Evolutionary conservation across 1,140 invertebrate species (phyloP), one percentile per base, ranked within the genome.

Genomic region (Triops cancriformis): DNA sequence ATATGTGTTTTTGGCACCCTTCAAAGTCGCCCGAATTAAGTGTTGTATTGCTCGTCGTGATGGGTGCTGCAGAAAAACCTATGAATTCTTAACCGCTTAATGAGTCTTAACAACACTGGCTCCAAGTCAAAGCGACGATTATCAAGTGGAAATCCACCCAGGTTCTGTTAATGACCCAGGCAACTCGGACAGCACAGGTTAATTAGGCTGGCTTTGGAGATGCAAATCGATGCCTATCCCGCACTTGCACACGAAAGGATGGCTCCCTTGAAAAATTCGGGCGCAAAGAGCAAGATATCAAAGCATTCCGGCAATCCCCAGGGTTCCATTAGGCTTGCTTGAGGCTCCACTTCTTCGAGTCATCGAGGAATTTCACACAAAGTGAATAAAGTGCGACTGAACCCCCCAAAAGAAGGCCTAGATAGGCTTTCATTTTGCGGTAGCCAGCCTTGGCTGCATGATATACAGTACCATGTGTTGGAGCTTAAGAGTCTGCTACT

Each of bases 321-420:
- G 51, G 51, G 51, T 64, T 64, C 51, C 51, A 64, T 64, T 64
- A 64, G 51, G 51, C 51, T 45, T 14, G 51, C 51, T 64, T 64
- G 18, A 64, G 51, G 51, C 51, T 64, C 51, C 51, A 64, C 51
- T 64, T 64, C 51, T 64, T 64, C 51, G 51, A 23, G 18, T 64
- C 51, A 23, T n/a, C 51, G 51, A 64, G 51, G 51, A 64, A 64
- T 64, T 64, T 64, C 51, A 64, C 51, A 64, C 51, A 64, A 64
- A 64, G 18, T 64, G 51, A 64, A 64, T 64, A 64, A 64, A 64
- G 51, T 64, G 51, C 51, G 51, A 64, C 51, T n/a, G 23, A 64
- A 64, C 51, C 51, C 51, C 23, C 14, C 14, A 3, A 7, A 64
- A 64, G 23, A 64, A 64, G 51, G 51, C 51, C n/a, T 23, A 64